A percentile compares a stretch with the other conserved stretches of the same genome.
phyloP scores from a whole-genome alignment of 30 jellyfish, hydroid and myxozoan genomes.

The Cassiopea xamachana region DNA sequence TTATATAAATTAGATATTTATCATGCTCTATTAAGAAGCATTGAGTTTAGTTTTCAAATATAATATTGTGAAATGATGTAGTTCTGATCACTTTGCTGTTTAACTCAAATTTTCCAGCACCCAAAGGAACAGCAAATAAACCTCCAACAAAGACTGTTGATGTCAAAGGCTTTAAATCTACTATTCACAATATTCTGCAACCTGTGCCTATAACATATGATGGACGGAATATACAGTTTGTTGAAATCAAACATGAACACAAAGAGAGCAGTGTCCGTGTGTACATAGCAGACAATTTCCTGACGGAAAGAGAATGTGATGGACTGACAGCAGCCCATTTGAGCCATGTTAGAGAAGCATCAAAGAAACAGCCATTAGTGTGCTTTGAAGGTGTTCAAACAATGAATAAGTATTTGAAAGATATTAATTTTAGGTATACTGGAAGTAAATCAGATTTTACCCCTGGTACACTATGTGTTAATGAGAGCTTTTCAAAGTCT shows the following conservation, averaged over 20 bases:
- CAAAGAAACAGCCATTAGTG: constrained; percentile 68
- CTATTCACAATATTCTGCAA: constrained; percentile 35
- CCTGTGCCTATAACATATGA: constrained; percentile 14
- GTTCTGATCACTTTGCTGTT: too few relatives aligned
- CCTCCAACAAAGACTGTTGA: not conserved
- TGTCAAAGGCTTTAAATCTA: constrained; percentile 28
- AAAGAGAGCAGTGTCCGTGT: constrained; percentile 77
- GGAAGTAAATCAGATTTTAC: constrained; percentile 60
- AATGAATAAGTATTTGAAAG: constrained; percentile 68
- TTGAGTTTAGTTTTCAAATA: too few relatives aligned
- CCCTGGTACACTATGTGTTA: constrained; percentile 75
- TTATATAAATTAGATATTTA: too few relatives aligned
- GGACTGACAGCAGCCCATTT: constrained; percentile 80
- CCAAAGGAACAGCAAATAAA: not conserved
- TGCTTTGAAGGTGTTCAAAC: constrained; percentile 82
- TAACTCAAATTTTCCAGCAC: not conserved
- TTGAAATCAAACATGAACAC: constrained; percentile 43
- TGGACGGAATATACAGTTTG: constrained; percentile 58
- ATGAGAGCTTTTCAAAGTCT: constrained; percentile 66
- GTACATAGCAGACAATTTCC: constrained; percentile 75
- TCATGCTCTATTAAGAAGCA: too few relatives aligned
- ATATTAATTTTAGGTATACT: constrained; percentile 27
- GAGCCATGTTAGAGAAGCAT: constrained; percentile 48
- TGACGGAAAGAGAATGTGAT: constrained; percentile 78
- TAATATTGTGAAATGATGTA: too few relatives aligned